Evolutionary conservation across 2,797 vertebrate genomes (phyloP), one percentile per base, ranked within the genome.

Genomic region (Girardinus metallicus): DNA sequence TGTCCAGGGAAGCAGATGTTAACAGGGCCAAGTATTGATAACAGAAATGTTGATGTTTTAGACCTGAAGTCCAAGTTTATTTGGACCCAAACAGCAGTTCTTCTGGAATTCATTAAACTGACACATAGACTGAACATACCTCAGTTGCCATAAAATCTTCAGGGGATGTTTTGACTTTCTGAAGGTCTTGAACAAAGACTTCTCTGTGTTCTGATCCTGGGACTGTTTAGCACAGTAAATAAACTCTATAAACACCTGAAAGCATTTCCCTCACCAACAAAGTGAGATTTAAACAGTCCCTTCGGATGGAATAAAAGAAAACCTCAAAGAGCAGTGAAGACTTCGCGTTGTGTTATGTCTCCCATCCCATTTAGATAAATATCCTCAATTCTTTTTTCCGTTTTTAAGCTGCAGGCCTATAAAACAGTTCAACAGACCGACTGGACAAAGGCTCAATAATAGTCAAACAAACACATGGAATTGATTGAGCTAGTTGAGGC

Each of bases 361-460:
- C 78, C 80, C 70, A 77, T 76, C 53, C 53, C 23, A 82, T 88
- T 86, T 76, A 77, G 87, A 46, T 85, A 85, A 83, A 84, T 88
- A 85, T 79, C 66, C 4, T 83, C 77, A 82, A 87, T 88, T 80
- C 2, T 34, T 53, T 31, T 74, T 76, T 66, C 41, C 5, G 0
- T 41, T 80, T 74, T 88, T 12, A 66, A 82, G 82, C 82, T 46
- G 0, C 68, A 79, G 81, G 74, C 85, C 46, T 84, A 76, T 85
- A 81, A 87, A 87, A 86, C 64, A 75, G 74, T 85, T 78, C 64
- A 64, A 47, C 81, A 82, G 80, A 76, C 79, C 76, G 62, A 83
- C 71, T 80, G 79, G 34, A 92, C 85, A 93, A 89, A 93, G 83
- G 83, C 73, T 81, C 87, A 89, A 92, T 91, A 84, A 93, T 82